A percentile compares a stretch with the other conserved stretches of the same genome.
These are phyloP conservation scores for Xanthorhoe spadicearia DNA, from an alignment of 2,888 invertebrate species.

Conservation along the genomic window DNA sequence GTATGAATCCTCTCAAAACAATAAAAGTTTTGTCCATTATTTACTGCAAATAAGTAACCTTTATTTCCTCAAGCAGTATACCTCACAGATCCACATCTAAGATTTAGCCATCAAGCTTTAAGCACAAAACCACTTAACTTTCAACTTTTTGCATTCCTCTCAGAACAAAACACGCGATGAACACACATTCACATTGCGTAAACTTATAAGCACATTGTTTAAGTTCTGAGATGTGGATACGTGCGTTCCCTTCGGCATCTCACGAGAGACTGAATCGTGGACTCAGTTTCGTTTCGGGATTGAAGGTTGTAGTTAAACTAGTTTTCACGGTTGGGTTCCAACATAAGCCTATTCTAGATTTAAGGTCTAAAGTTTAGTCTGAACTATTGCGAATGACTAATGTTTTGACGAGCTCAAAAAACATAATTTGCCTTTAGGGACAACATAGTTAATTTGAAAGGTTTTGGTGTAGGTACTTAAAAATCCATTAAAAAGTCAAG, in stretches of 20 bases:
- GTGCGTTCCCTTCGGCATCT: slow-evolving; percentile 53
- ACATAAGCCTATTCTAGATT: not conserved
- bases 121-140: slow-evolving; percentile 37
- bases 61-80: not conserved
- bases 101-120: slow-evolving; percentile 12
- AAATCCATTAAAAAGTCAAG: too few species aligned
- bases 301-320: slow-evolving; percentile 1
- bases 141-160: slow-evolving; percentile 56
- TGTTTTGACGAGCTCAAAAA: too few species aligned
- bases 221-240: slow-evolving; percentile 57
- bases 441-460: too few species aligned
- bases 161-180: slow-evolving; percentile 38
- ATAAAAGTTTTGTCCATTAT: not conserved
- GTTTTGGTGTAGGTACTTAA: too few species aligned
- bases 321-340: not conserved
- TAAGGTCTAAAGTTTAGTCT: not conserved
- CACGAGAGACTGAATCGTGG: slow-evolving; percentile 55
- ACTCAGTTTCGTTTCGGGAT: slow-evolving; percentile 16
- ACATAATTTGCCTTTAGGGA: too few species aligned
- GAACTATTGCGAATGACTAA: not conserved
- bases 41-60: not conserved
- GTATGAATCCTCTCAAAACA: too few species aligned
- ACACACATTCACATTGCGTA: slow-evolving; percentile 24
- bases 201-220: slow-evolving; percentile 33
- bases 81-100: slow-evolving; percentile 7